Evolutionary conservation across 2,797 vertebrate species (phyloP).

Genomic region (Petrocephalus schoutedeni): DNA sequence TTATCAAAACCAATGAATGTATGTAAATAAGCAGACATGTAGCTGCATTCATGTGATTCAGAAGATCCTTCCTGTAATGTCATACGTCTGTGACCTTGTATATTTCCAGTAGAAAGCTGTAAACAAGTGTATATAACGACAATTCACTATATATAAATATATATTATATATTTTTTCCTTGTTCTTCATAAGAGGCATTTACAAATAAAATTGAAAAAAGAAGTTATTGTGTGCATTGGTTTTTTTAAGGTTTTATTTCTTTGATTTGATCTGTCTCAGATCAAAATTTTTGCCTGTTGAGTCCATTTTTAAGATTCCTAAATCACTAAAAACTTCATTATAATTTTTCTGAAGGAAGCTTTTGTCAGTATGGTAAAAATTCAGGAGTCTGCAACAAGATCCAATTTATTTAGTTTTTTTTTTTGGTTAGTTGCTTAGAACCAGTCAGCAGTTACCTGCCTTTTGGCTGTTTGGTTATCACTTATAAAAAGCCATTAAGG

Average conservation of each 20-base stretch:
- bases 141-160: constrained; percentile 62
- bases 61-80: constrained; percentile 67
- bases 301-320: background rate
- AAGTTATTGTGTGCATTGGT: background rate
- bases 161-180: constrained; percentile 80
- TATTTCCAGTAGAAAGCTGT: constrained; percentile 72
- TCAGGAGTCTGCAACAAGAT: background rate
- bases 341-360: background rate
- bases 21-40: constrained; percentile 71
- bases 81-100: constrained; percentile 64
- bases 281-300: background rate
- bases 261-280: background rate
- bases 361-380: background rate
- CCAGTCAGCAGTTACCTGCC: background rate
- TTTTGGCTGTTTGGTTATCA: background rate
- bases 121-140: constrained; percentile 80
- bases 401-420: background rate
- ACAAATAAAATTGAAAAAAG: constrained; percentile 78
- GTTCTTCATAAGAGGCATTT: constrained; percentile 83
- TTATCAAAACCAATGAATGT: constrained; percentile 83
- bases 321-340: background rate
- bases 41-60: constrained; percentile 60
- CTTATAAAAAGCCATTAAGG: background rate
- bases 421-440: background rate
- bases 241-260: background rate